Evolutionary conservation across 2,888 invertebrate genomes (phyloP).

Genomic region (Spodoptera littoralis): DNA sequence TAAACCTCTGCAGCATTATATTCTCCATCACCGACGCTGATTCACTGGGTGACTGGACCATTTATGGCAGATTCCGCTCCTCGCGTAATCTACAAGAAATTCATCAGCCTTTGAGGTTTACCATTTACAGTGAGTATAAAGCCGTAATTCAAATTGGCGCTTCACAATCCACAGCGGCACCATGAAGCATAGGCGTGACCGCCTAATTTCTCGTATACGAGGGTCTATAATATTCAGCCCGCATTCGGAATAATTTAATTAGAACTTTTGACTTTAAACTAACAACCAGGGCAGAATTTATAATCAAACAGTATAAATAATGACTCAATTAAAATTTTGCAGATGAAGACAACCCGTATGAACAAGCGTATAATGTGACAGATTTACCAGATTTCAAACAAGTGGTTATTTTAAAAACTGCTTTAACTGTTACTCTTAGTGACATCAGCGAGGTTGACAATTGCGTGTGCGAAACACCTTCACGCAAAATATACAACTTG

Average conservation of each 20-base stretch:
- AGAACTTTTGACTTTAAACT: too few relatives aligned
- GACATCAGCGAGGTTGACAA: constrained; percentile 51
- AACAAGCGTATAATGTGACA: constrained; percentile 67
- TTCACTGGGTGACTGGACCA: constrained; percentile 64
- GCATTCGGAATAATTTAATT: too few relatives aligned
- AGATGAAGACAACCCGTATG: constrained; percentile 64
- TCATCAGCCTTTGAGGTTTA: constrained; percentile 59
- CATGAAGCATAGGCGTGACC: too few relatives aligned
- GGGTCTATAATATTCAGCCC: too few relatives aligned
- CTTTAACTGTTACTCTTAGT: constrained; percentile 47
- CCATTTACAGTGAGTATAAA: constrained; percentile 65
- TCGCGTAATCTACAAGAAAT: constrained; percentile 49
- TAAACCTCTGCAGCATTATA: constrained; percentile 57
- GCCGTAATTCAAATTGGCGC: too few relatives aligned
- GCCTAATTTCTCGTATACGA: too few relatives aligned
- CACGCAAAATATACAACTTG: constrained; percentile 45
- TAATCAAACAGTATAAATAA: neutral
- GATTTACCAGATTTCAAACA: constrained; percentile 37
- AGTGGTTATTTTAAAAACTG: constrained; percentile 57
- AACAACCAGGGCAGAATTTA: neutral
- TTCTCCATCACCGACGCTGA: constrained; percentile 59
- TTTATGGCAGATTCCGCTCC: constrained; percentile 61
- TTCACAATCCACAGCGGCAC: too few relatives aligned
- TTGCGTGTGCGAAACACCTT: constrained; percentile 58
- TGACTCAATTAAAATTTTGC: constrained; percentile 34